Conservation (phyloP, 53 echinoderm and acorn worm genomes). For the Actinopyga echinites region DNA sequence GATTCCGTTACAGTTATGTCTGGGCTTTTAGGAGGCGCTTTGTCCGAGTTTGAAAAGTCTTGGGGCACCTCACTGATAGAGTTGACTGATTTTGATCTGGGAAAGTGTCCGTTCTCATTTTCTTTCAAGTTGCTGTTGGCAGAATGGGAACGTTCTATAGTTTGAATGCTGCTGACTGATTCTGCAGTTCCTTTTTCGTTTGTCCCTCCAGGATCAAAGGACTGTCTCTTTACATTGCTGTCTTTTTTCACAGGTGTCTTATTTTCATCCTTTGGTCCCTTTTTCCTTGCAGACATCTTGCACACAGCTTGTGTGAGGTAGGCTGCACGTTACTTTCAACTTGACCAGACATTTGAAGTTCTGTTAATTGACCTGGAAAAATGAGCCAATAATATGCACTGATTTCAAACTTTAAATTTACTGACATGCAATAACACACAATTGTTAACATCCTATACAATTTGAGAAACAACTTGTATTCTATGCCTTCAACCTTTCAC, state of each 20-base stretch:
- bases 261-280: background rate
- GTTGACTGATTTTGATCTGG: constrained; percentile 19
- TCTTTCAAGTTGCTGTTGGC: constrained; percentile 72
- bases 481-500: too few relatives aligned
- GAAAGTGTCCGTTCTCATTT: background rate
- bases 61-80: background rate
- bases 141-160: constrained; percentile 61
- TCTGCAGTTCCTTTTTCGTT: background rate
- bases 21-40: background rate
- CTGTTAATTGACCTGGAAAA: background rate
- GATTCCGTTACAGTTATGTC: constrained; percentile 29
- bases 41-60: background rate
- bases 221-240: constrained; percentile 40
- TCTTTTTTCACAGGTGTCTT: background rate
- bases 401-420: background rate
- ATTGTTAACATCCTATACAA: too few relatives aligned
- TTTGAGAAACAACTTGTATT: too few relatives aligned
- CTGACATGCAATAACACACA: too few relatives aligned
- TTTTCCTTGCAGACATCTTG: constrained; percentile 11
- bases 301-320: background rate
- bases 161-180: background rate
- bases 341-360: constrained; percentile 4
- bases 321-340: background rate
- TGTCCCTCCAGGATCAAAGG: constrained; percentile 60
- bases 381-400: background rate